Conservation (phyloP, 2,888 invertebrate species). For the Drepana falcataria region DNA sequence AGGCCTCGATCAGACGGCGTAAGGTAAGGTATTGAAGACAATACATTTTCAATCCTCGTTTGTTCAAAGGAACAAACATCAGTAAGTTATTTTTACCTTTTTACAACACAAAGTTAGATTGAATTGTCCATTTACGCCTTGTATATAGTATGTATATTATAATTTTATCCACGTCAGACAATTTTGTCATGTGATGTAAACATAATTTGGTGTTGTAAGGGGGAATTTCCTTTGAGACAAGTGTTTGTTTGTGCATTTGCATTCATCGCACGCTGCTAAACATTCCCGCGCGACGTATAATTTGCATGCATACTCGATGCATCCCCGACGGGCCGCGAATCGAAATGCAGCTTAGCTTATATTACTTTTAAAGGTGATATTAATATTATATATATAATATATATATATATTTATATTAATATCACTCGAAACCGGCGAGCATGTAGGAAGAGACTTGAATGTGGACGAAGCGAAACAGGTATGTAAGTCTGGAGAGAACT, state of each 20-base stretch:
- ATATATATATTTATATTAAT: neutral
- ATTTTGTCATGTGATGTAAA: slow-evolving; percentile 13
- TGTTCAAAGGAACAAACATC: too few relatives aligned
- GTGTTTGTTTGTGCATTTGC: slow-evolving; percentile 33
- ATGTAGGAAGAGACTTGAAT: too few relatives aligned
- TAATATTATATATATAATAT: too few relatives aligned
- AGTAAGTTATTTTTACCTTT: too few relatives aligned
- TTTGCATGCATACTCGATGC: slow-evolving; percentile 31
- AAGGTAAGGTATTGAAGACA: too few relatives aligned
- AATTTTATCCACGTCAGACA: slow-evolving; percentile 5
- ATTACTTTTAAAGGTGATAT: too few relatives aligned
- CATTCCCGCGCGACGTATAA: slow-evolving; percentile 30
- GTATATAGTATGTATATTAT: neutral
- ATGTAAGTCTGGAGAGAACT: too few relatives aligned
- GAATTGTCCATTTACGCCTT: too few relatives aligned
- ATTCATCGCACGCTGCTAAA: slow-evolving; percentile 38
- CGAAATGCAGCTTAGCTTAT: slow-evolving; percentile 27
- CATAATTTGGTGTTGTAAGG: slow-evolving; percentile 21
- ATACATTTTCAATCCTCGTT: too few relatives aligned
- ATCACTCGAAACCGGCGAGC: neutral
- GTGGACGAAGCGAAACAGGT: too few relatives aligned
- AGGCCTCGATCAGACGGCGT: too few relatives aligned
- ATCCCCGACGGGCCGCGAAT: slow-evolving; percentile 13
- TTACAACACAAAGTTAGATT: too few relatives aligned
- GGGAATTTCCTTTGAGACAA: slow-evolving; percentile 21